phyloP scores from a whole-genome alignment of 2,797 vertebrate species.

The Rhadinocentrus ornatus region DNA sequence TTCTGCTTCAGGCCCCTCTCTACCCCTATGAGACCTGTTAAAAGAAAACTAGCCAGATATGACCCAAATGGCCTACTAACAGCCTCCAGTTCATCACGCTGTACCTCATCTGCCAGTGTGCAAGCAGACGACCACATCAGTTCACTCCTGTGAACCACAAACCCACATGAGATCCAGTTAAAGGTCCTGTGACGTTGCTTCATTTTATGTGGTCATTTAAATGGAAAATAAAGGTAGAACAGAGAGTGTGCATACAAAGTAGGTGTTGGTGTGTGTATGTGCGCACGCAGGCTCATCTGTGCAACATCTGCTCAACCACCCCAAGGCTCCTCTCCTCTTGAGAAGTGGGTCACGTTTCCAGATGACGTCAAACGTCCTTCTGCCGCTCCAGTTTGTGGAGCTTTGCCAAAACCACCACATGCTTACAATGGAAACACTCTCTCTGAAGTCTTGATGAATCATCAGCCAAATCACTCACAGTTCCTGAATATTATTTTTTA shows the following conservation, averaged over 20 bases:
- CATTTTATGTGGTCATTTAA: constrained; percentile 47
- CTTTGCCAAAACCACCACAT: constrained; percentile 76
- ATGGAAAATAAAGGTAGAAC: constrained; percentile 56
- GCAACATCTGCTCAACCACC: constrained; percentile 80
- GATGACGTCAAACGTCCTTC: constrained; percentile 83
- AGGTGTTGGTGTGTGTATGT: constrained; percentile 29
- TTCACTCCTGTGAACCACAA: constrained; percentile 44
- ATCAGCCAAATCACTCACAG: constrained; percentile 57
- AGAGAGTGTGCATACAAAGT: constrained; percentile 33
- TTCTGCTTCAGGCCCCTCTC: constrained; percentile 20
- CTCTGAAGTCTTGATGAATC: constrained; percentile 63
- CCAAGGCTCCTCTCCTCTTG: constrained; percentile 76
- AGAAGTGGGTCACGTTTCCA: constrained; percentile 83
- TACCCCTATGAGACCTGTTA: constrained; percentile 24
- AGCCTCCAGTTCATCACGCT: constrained; percentile 34
- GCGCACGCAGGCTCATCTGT: constrained; percentile 67
- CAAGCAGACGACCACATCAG: constrained; percentile 34
- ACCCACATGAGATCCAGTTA: constrained; percentile 42
- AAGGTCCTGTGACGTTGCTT: constrained; percentile 27
- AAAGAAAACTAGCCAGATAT: constrained; percentile 29
- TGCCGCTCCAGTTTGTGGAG: constrained; percentile 75
- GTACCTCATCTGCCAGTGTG: constrained; percentile 23
- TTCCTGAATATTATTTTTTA: constrained; percentile 35
- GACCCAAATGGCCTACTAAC: constrained; percentile 40
- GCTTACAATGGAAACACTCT: constrained; percentile 73